Conservation (phyloP, 2,888 invertebrate genomes). For the Spodoptera littoralis region DNA sequence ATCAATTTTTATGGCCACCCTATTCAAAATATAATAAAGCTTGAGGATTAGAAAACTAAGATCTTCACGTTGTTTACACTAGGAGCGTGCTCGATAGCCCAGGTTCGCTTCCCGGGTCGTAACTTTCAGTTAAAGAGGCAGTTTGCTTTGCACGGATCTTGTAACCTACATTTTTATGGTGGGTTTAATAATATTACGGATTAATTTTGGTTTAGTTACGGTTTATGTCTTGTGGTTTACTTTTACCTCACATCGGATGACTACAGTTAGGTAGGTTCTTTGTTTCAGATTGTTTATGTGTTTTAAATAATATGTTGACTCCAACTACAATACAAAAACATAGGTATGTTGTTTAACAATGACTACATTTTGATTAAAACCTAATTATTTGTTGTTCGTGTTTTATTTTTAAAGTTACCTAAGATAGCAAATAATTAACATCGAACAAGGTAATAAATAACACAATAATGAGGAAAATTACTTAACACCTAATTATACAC, state of each 20-base stretch:
- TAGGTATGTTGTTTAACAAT: no score
- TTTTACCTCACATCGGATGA: not conserved
- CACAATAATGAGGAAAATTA: no score
- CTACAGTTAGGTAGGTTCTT: no score
- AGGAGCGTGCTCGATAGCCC: constrained; percentile 72
- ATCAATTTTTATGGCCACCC: constrained; percentile 45
- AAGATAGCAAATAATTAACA: no score
- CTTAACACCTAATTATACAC: no score
- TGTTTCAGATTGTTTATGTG: no score
- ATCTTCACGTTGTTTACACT: constrained; percentile 61
- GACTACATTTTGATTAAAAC: no score
- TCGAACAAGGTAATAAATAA: no score
- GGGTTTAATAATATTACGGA: constrained; percentile 28
- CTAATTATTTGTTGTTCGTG: no score
- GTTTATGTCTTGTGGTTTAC: constrained; percentile 1
- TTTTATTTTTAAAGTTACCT: no score
- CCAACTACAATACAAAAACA: no score
- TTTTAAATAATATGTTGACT: no score
- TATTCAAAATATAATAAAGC: constrained; percentile 57
- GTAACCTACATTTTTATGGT: constrained; percentile 56
- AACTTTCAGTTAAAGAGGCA: constrained; percentile 67
- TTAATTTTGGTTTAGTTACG: constrained; percentile 42
- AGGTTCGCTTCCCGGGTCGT: constrained; percentile 80
- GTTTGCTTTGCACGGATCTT: constrained; percentile 51
- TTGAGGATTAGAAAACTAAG: constrained; percentile 52